phyloP scores from a whole-genome alignment of 2,797 vertebrate genomes.

The Takifugu rubripes region DNA sequence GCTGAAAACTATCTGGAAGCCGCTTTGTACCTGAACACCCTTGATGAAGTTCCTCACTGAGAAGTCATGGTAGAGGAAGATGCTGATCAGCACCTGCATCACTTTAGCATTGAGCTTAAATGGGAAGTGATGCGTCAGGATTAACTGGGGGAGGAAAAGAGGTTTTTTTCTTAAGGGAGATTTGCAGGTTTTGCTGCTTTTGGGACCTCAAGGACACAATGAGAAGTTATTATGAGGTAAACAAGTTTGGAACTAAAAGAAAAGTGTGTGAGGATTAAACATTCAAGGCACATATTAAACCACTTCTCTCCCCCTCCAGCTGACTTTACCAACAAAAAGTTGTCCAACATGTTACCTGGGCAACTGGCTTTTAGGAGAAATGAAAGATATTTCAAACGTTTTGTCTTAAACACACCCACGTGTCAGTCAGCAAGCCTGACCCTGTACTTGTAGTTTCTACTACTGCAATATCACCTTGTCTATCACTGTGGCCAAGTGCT shows the following conservation, averaged over 20 bases:
- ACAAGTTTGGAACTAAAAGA: too few species aligned
- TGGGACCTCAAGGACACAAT: too few species aligned
- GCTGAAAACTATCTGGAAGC: background rate
- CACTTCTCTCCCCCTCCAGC: too few species aligned
- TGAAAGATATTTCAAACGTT: background rate
- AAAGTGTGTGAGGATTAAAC: too few species aligned
- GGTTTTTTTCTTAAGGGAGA: background rate
- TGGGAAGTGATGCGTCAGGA: conserved; percentile 83
- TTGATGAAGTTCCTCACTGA: conserved; percentile 96
- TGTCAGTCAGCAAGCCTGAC: too few species aligned
- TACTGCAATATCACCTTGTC: conserved; percentile 81
- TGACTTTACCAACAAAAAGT: too few species aligned
- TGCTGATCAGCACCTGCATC: conserved; percentile 87
- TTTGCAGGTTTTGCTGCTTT: background rate
- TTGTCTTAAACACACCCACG: background rate
- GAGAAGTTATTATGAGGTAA: too few species aligned
- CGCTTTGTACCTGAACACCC: conserved; percentile 85
- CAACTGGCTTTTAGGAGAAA: too few species aligned
- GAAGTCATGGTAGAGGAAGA: conserved; percentile 97
- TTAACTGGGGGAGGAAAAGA: conserved; percentile 71
- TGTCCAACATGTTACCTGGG: too few species aligned
- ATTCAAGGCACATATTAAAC: too few species aligned
- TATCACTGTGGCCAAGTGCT: conserved; percentile 88
- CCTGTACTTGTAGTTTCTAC: background rate
- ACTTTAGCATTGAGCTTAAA: conserved; percentile 90